A percentile compares a stretch with the other conserved stretches of the same genome.
These are phyloP conservation scores for Lacerta bilineata DNA, from an alignment of 2,797 vertebrate genomes.

Conservation along the genomic window DNA sequence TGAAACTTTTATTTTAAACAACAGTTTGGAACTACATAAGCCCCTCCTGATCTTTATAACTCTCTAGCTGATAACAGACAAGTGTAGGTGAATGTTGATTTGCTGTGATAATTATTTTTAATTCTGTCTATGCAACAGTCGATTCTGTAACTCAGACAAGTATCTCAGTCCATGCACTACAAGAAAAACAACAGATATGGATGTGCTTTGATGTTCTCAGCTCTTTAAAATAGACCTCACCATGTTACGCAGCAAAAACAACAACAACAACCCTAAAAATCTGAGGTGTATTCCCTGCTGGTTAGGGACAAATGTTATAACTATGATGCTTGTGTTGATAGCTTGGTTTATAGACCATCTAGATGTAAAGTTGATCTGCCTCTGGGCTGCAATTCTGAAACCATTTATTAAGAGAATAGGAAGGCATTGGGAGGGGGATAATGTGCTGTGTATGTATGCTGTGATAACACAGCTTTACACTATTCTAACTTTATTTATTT, in stretches of 20 bases:
- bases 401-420: neutral
- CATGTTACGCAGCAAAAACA: neutral
- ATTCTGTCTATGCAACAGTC: neutral
- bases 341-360: neutral
- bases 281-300: neutral
- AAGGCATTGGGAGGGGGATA: neutral
- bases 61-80: neutral
- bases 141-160: neutral
- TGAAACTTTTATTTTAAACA: neutral
- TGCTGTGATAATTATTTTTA: neutral
- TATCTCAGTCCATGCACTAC: neutral
- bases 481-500: neutral
- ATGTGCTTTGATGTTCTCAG: neutral
- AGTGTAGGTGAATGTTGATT: neutral
- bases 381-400: slow-evolving; percentile 8
- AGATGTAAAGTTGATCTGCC: neutral
- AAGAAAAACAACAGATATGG: neutral
- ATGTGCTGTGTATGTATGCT: neutral
- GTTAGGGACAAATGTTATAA: neutral
- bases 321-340: neutral
- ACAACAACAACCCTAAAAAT: too few species aligned
- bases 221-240: neutral
- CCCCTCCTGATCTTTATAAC: neutral
- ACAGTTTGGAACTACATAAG: neutral
- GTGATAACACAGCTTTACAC: neutral